Percentiles rank a stretch among this genome's conserved stretches.
Evolutionary conservation across 2,797 vertebrate genomes (phyloP).

Genomic region (Nothura maculosa): DNA sequence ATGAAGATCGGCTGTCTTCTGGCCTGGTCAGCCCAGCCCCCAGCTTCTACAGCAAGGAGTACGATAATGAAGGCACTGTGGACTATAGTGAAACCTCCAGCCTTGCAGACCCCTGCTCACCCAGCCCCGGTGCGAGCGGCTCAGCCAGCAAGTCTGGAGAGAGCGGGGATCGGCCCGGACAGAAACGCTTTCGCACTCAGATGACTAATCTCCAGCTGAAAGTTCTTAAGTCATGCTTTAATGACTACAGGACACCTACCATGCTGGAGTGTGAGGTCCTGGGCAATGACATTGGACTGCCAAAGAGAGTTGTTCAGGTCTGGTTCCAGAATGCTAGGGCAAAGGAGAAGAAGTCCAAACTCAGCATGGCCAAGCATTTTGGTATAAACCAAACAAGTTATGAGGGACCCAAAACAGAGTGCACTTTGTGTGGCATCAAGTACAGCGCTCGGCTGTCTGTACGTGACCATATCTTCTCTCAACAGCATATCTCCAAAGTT

Average conservation of each 20-base stretch:
- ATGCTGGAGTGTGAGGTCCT: constrained; percentile 99
- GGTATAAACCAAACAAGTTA: constrained; percentile 99
- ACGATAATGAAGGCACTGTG: constrained; percentile 96
- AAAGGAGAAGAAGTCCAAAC: constrained; percentile 99
- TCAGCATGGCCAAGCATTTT: constrained; percentile 99
- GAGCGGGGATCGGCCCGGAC: constrained; percentile 94
- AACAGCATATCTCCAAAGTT: constrained; percentile 99
- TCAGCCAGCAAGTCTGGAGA: constrained; percentile 94
- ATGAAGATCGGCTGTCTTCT: constrained; percentile 97
- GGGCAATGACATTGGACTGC: constrained; percentile 99
- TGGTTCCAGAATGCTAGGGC: constrained; percentile 99
- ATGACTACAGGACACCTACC: constrained; percentile 98
- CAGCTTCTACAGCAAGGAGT: constrained; percentile 96
- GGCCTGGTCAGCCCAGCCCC: constrained; percentile 97
- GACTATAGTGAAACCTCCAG: constrained; percentile 99
- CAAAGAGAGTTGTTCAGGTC: constrained; percentile 99
- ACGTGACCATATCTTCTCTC: constrained; percentile 99
- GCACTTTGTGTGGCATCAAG: constrained; percentile 98
- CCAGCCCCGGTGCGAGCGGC: constrained; percentile 92
- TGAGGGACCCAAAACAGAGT: constrained; percentile 98
- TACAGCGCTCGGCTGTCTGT: constrained; percentile 98
- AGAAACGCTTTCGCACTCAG: constrained; percentile 99
- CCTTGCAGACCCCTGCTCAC: constrained; percentile 96
- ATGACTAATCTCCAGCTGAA: constrained; percentile 99
- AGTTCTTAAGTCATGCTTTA: constrained; percentile 98